Evolutionary conservation across 2,888 invertebrate genomes (phyloP).

Genomic region (Xanthorhoe spadicearia): DNA sequence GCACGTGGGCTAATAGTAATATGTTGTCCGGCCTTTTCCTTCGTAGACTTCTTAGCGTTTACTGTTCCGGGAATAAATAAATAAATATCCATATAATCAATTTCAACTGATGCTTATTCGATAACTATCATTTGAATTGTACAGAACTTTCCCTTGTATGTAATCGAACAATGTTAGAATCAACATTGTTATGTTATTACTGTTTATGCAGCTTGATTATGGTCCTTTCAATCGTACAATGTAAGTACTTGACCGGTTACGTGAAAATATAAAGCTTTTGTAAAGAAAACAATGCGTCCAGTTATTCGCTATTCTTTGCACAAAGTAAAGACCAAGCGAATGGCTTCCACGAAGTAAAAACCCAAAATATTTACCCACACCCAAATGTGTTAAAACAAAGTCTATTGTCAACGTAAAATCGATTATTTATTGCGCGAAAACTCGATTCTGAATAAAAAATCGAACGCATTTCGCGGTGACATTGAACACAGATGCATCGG

Average conservation of each 20-base stretch:
- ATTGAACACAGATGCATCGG: constrained; percentile 67
- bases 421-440: constrained; percentile 53
- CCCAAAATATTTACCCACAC: constrained; percentile 51
- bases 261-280: neutral
- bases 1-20: too few species aligned
- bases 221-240: neutral
- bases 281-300: constrained; percentile 2
- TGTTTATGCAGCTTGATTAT: neutral
- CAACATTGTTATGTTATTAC: neutral
- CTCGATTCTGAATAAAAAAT: constrained; percentile 50
- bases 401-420: constrained; percentile 54
- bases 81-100: too few species aligned
- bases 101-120: too few species aligned
- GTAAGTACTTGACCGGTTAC: neutral
- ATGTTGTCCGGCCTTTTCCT: too few species aligned
- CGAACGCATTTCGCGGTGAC: constrained; percentile 63
- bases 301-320: constrained; percentile 11
- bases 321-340: constrained; percentile 24
- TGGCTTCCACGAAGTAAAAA: constrained; percentile 22
- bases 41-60: too few species aligned
- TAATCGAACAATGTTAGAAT: neutral
- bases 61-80: neutral
- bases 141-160: neutral
- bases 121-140: neutral
- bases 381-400: constrained; percentile 51